Evolutionary conservation across 2,113 vertebrate species (phyloP).

Genomic region (Pteropus alecto): DNA sequence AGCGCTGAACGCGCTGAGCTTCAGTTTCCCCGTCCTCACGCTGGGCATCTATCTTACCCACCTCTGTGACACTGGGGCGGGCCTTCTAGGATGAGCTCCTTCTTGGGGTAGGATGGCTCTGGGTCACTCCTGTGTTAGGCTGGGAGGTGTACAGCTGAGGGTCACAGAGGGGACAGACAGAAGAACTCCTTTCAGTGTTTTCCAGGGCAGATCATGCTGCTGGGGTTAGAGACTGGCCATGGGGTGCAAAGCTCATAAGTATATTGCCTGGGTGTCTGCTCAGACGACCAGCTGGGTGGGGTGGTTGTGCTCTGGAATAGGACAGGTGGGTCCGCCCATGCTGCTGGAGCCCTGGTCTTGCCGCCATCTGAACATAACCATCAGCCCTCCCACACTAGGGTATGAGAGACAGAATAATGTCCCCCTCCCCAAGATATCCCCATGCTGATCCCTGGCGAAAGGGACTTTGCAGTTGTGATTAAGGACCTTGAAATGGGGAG

Average conservation of each 20-base stretch:
- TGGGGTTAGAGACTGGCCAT: background rate
- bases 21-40: background rate
- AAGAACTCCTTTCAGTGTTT: background rate
- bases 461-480: background rate
- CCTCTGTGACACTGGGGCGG: background rate
- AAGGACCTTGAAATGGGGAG: background rate
- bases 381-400: background rate
- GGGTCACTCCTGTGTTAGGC: background rate
- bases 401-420: background rate
- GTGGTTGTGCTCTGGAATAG: background rate
- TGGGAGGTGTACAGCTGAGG: background rate
- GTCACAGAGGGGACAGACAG: background rate
- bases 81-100: background rate
- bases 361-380: background rate
- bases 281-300: background rate
- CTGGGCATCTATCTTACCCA: background rate
- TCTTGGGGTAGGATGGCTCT: background rate
- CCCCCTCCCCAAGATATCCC: background rate
- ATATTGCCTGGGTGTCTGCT: background rate
- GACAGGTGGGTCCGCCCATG: background rate
- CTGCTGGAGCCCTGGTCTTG: background rate
- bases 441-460: background rate
- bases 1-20: too few relatives aligned
- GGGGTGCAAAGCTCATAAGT: background rate
- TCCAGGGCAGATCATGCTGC: background rate